Conservation (phyloP, 2,113 vertebrate species). For the Melanerpes aurifrons region DNA sequence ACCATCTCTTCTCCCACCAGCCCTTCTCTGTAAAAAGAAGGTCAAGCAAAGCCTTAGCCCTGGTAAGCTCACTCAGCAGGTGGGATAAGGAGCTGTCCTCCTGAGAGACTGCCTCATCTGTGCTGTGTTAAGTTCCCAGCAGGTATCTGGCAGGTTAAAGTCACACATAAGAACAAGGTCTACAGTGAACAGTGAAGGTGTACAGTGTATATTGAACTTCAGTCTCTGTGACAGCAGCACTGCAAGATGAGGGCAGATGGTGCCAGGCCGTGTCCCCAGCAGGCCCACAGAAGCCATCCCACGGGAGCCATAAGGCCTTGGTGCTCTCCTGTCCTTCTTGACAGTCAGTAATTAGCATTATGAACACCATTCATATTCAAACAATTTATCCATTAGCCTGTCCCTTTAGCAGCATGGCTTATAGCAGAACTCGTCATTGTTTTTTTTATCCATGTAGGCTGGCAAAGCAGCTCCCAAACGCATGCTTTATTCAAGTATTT, state of each 20-base stretch:
- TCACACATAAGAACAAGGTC: too few species aligned
- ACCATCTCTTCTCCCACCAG: too few species aligned
- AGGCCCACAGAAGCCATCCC: background rate
- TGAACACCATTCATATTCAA: background rate
- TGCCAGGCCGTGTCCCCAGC: background rate
- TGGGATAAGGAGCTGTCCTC: too few species aligned
- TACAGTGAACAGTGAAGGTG: too few species aligned
- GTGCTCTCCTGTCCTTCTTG: background rate
- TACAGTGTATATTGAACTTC: too few species aligned
- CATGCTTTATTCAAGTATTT: background rate
- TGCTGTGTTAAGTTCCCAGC: too few species aligned
- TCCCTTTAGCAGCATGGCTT: background rate
- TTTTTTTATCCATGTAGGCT: background rate
- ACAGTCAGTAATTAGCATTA: background rate
- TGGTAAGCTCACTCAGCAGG: too few species aligned
- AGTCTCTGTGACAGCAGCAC: too few species aligned
- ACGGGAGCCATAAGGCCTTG: rapidly evolving
- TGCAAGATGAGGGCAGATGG: background rate
- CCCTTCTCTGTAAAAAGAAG: too few species aligned
- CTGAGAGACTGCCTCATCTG: too few species aligned
- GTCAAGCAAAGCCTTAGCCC: too few species aligned
- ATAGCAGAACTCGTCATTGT: background rate
- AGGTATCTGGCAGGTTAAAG: too few species aligned
- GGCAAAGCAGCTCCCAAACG: background rate
- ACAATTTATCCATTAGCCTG: background rate